phyloP scores from a whole-genome alignment of 2,113 vertebrate species.

The Etheostoma spectabile region DNA sequence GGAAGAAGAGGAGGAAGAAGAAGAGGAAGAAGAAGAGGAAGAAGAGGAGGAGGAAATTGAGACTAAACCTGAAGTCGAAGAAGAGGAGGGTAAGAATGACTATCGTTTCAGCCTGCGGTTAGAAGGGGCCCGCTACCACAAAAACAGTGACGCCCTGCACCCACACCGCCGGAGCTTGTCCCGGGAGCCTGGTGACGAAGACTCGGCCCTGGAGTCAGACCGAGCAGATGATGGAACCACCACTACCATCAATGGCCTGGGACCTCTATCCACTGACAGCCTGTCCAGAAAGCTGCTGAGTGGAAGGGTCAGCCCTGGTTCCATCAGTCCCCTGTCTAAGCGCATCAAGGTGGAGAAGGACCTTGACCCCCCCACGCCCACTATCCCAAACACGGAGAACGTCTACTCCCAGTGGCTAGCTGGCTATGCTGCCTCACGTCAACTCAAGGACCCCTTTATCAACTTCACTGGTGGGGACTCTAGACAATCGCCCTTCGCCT shows the following conservation, averaged over 20 bases:
- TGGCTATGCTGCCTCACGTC: slow-evolving; percentile 95
- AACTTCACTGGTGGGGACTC: slow-evolving; percentile 93
- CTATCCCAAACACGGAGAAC: slow-evolving; percentile 96
- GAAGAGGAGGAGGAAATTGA: slow-evolving; percentile 93
- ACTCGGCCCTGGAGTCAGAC: slow-evolving; percentile 89
- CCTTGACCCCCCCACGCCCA: slow-evolving; percentile 91
- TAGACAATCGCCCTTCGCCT: slow-evolving; percentile 98
- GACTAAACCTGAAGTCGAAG: slow-evolving; percentile 88
- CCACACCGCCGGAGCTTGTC: slow-evolving; percentile 89
- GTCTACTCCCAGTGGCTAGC: slow-evolving; percentile 99
- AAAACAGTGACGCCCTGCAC: slow-evolving; percentile 95
- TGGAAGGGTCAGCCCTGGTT: slow-evolving; percentile 89
- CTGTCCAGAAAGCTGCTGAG: slow-evolving; percentile 93
- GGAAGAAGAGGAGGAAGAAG: slow-evolving; percentile 84
- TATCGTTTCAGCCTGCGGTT: slow-evolving; percentile 93
- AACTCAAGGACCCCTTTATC: slow-evolving; percentile 98
- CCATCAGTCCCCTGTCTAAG: slow-evolving; percentile 95
- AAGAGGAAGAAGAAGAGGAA: slow-evolving; percentile 91
- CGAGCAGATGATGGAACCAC: slow-evolving; percentile 85
- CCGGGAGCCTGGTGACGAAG: slow-evolving; percentile 89
- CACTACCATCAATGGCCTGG: slow-evolving; percentile 88
- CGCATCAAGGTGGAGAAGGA: slow-evolving; percentile 99
- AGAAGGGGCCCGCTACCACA: slow-evolving; percentile 95
- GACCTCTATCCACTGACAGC: slow-evolving; percentile 90
- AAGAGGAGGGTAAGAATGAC: slow-evolving; percentile 86